Conservation (phyloP, 2,888 invertebrate genomes). For the Apamea anceps region DNA sequence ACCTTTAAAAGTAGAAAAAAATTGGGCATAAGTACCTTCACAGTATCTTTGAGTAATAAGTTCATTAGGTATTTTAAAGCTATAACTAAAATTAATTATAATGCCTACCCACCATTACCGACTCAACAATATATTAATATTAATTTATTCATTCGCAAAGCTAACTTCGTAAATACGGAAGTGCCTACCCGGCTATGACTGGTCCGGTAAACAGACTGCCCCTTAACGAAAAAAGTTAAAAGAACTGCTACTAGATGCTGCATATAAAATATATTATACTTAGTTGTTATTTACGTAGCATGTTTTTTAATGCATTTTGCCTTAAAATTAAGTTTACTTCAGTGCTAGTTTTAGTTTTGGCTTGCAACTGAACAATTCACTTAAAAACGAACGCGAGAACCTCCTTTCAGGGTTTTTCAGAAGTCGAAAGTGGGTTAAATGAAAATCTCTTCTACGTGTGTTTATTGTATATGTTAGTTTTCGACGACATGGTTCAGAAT, state of each 20-base stretch:
- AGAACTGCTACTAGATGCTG: conserved; percentile 59
- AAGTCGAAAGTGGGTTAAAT: background rate
- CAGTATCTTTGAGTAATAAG: background rate
- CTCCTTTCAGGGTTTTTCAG: background rate
- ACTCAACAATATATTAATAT: conserved; percentile 63
- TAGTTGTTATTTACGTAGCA: background rate
- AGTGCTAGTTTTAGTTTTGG: background rate
- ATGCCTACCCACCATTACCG: conserved; percentile 12
- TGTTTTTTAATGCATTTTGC: conserved; percentile 6
- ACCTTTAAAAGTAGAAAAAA: background rate
- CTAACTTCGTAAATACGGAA: conserved; percentile 65
- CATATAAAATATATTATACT: conserved; percentile 58
- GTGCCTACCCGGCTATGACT: conserved; percentile 64
- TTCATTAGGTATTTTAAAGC: background rate
- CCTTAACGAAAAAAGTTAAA: conserved; percentile 81
- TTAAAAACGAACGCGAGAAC: background rate
- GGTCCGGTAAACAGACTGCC: conserved; percentile 70
- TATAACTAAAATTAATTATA: conserved; percentile 18
- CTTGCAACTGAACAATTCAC: background rate
- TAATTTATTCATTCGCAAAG: conserved; percentile 68
- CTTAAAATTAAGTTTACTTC: conserved; percentile 7
- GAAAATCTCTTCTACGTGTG: background rate
- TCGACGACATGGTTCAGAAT: background rate
- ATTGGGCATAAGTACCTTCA: background rate
- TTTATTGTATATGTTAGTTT: background rate